phyloP scores from a whole-genome alignment of 2,113 vertebrate genomes.

The Stigmatopora argus region DNA sequence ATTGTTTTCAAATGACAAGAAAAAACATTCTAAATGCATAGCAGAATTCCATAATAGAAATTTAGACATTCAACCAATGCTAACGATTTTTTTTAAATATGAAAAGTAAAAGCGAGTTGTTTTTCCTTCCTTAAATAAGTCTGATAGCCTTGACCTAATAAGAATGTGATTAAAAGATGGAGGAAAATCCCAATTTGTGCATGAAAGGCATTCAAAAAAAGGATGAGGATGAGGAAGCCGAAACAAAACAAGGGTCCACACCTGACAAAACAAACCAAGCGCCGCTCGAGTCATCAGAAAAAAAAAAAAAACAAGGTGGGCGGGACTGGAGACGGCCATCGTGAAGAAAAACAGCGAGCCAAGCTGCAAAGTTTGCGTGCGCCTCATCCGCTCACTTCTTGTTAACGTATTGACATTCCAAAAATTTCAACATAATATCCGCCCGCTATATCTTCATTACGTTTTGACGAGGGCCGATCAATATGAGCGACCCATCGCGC shows the following conservation, averaged over 20 bases:
- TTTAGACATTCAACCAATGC: too few relatives aligned
- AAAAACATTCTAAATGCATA: too few relatives aligned
- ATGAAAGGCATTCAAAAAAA: not conserved
- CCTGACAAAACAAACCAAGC: slow-evolving; percentile 5
- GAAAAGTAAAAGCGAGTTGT: too few relatives aligned
- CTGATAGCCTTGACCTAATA: too few relatives aligned
- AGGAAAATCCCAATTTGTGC: not conserved
- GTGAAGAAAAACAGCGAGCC: slow-evolving; percentile 1
- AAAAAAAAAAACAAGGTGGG: slow-evolving; percentile 6
- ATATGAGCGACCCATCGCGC: too few relatives aligned
- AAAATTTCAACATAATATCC: not conserved
- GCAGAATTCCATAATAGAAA: too few relatives aligned
- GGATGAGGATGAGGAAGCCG: not conserved
- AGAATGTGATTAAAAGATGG: too few relatives aligned
- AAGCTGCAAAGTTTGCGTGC: slow-evolving; percentile 6
- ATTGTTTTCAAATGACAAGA: too few relatives aligned
- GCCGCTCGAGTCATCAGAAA: not conserved
- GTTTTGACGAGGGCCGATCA: too few relatives aligned
- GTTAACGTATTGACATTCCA: not conserved
- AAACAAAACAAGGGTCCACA: not conserved
- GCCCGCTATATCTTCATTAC: too few relatives aligned
- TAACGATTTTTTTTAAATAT: too few relatives aligned
- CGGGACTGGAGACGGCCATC: not conserved
- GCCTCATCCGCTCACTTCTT: not conserved
- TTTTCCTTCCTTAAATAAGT: too few relatives aligned